These are phyloP conservation scores for Cyclophora punctaria DNA, from an alignment of 2,888 invertebrate genomes.

Conservation along the genomic window DNA sequence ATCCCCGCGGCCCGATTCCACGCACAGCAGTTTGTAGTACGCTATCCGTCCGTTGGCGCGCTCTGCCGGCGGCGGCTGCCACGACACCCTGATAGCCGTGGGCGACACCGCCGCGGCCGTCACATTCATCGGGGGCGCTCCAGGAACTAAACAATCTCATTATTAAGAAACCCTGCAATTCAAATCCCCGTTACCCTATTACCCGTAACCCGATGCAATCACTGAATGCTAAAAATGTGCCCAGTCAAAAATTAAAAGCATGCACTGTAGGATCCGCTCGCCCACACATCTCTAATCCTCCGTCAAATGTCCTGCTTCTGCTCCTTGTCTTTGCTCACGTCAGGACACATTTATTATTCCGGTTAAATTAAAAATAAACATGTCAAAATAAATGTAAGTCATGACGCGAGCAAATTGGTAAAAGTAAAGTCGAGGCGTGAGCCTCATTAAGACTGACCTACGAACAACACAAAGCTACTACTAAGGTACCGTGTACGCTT, in stretches of 20 bases:
- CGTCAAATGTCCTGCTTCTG: conserved; percentile 44
- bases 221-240: conserved; percentile 72
- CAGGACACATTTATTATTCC: conserved; percentile 26
- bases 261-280: conserved; percentile 69
- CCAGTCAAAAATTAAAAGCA: conserved; percentile 55
- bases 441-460: conserved; percentile 57
- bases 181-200: conserved; percentile 34
- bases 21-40: conserved; percentile 95
- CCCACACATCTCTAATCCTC: conserved; percentile 63
- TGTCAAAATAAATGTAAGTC: conserved; percentile 10
- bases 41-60: conserved; percentile 93
- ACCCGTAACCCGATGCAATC: conserved; percentile 55
- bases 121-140: conserved; percentile 96
- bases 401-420: conserved; percentile 26
- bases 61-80: conserved; percentile 94
- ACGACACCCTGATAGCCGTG: conserved; percentile 90
- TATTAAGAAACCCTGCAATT: conserved; percentile 50
- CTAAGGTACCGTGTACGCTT: conserved; percentile 57
- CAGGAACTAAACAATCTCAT: conserved; percentile 86
- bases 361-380: not conserved
- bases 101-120: conserved; percentile 91
- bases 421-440: conserved; percentile 39
- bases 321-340: conserved; percentile 50
- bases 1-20: conserved; percentile 89
- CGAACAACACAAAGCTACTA: conserved; percentile 74